These are phyloP conservation scores for Perithous albicinctus DNA, from an alignment of 2,888 invertebrate genomes.

Conservation along the genomic window DNA sequence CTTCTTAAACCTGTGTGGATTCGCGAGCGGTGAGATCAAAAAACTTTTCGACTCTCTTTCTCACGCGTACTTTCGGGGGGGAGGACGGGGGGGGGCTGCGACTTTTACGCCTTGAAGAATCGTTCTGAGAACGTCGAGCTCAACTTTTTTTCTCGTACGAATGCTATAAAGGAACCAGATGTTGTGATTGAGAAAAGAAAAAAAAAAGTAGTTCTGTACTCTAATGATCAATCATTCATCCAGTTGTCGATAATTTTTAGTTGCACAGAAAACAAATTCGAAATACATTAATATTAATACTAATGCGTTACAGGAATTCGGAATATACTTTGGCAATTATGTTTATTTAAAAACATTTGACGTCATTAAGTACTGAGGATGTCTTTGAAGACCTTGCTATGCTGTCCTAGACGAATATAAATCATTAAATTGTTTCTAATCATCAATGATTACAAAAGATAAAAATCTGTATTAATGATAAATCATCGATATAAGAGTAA, in stretches of 20 bases:
- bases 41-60: conserved; percentile 65
- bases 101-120: conserved; percentile 69
- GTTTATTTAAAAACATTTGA: background rate
- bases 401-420: background rate
- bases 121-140: conserved; percentile 63
- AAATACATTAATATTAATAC: too few species aligned
- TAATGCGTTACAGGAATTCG: too few species aligned
- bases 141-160: conserved; percentile 53
- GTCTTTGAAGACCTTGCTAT: too few species aligned
- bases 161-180: conserved; percentile 31
- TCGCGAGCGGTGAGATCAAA: conserved; percentile 76
- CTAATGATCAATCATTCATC: background rate
- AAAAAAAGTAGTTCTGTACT: conserved; percentile 7
- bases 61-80: conserved; percentile 55
- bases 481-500: conserved; percentile 15
- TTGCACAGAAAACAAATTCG: background rate
- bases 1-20: conserved; percentile 53
- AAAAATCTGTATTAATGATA: conserved; percentile 44
- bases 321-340: background rate
- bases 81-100: conserved; percentile 53
- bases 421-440: background rate
- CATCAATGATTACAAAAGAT: background rate
- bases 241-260: background rate
- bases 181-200: background rate
- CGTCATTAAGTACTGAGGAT: background rate